phyloP scores from a whole-genome alignment of 1,140 invertebrate genomes.

The Melitaea cinxia region DNA sequence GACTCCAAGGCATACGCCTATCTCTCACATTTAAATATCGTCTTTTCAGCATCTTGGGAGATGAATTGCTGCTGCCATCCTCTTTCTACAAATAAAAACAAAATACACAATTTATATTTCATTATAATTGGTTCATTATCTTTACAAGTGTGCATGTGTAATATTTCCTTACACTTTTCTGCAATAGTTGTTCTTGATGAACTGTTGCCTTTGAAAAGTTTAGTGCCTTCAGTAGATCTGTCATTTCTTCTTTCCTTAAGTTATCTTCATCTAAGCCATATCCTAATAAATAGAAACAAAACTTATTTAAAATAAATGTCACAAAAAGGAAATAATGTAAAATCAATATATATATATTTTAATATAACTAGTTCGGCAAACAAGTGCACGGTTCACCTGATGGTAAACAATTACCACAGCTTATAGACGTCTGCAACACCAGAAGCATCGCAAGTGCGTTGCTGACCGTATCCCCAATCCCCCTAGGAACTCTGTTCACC shows the following conservation, averaged over 20 bases:
- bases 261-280: slow-evolving; percentile 74
- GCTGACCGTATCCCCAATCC: no score
- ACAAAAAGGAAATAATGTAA: no score
- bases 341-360: no score
- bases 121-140: no score
- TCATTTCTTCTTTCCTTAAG: slow-evolving; percentile 76
- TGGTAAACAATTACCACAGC: no score
- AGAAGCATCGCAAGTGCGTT: no score
- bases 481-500: no score
- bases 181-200: slow-evolving; percentile 58
- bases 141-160: not conserved
- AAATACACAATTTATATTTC: not conserved
- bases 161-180: slow-evolving; percentile 44
- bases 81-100: slow-evolving; percentile 43
- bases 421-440: no score
- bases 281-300: slow-evolving; percentile 51
- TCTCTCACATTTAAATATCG: slow-evolving; percentile 71
- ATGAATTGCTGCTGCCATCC: slow-evolving; percentile 34
- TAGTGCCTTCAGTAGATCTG: slow-evolving; percentile 70
- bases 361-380: no score
- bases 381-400: no score
- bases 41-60: slow-evolving; percentile 65
- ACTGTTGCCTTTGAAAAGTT: slow-evolving; percentile 69
- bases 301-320: no score
- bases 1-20: slow-evolving; percentile 76